These are phyloP conservation scores for Budorcas taxicolor DNA, from an alignment of 2,113 vertebrate genomes.

Conservation along the genomic window DNA sequence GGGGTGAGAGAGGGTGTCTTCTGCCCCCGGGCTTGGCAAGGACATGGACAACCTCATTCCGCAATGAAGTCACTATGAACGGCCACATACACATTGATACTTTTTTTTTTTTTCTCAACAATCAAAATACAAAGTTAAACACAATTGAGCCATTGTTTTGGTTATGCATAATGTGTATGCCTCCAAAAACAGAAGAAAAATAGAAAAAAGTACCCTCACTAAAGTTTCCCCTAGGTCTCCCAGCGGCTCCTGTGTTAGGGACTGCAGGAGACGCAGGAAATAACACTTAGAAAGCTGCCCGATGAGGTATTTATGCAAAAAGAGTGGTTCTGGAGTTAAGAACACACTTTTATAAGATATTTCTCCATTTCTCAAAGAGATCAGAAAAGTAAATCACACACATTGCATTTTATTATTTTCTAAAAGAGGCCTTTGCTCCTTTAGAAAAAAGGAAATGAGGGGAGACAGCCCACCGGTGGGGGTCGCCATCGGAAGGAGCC, in stretches of 20 bases:
- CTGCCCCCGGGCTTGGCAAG: constrained; percentile 42
- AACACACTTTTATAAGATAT: constrained; percentile 73
- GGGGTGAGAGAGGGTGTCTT: constrained; percentile 38
- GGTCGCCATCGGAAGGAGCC: constrained; percentile 40
- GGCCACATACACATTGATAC: constrained; percentile 56
- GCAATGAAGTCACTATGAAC: constrained; percentile 45
- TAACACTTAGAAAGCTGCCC: constrained; percentile 75
- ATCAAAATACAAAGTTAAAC: constrained; percentile 69
- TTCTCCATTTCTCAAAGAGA: constrained; percentile 75
- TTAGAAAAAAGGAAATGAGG: constrained; percentile 62
- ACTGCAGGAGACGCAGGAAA: constrained; percentile 68
- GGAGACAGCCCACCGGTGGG: constrained; percentile 55
- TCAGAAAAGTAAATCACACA: constrained; percentile 75
- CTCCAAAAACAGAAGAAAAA: constrained; percentile 73
- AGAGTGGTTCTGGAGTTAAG: constrained; percentile 78
- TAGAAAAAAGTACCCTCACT: constrained; percentile 69
- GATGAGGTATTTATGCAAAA: constrained; percentile 80
- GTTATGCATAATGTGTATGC: constrained; percentile 72
- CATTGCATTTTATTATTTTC: constrained; percentile 71
- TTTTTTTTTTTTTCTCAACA: constrained; percentile 18
- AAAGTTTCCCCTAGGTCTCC: constrained; percentile 67
- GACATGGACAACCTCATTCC: background rate
- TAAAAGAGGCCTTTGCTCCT: constrained; percentile 62
- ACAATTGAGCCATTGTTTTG: constrained; percentile 71
- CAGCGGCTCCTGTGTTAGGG: constrained; percentile 49